Evolutionary conservation across 1,140 invertebrate genomes (phyloP).

Genomic region (Caerostris darwini): DNA sequence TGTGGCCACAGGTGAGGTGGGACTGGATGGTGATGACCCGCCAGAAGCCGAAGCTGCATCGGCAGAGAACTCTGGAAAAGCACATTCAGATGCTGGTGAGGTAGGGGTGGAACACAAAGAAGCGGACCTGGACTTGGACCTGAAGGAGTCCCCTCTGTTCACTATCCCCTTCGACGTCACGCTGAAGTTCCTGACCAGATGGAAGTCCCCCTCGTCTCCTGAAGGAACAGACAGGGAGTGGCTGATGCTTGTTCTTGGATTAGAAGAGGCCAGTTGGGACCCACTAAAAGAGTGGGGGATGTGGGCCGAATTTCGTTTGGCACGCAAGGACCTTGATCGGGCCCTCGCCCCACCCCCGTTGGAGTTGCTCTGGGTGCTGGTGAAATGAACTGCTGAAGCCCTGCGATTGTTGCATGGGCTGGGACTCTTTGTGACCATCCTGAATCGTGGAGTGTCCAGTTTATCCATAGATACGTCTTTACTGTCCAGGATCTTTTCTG

Average conservation of each 20-base stretch:
- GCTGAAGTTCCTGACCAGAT: slow-evolving; percentile 93
- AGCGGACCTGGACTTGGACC: slow-evolving; percentile 83
- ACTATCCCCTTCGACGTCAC: slow-evolving; percentile 92
- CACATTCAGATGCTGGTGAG: slow-evolving; percentile 17
- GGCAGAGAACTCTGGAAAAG: slow-evolving; percentile 52
- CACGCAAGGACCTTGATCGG: slow-evolving; percentile 33
- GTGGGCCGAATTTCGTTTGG: slow-evolving; percentile 39
- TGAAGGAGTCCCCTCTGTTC: slow-evolving; percentile 87
- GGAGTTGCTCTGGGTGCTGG: too few relatives aligned
- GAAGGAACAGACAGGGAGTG: slow-evolving; percentile 73
- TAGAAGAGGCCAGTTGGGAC: background rate
- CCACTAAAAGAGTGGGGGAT: slow-evolving; percentile 50
- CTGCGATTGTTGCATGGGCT: slow-evolving; percentile 6
- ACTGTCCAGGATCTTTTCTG: slow-evolving; percentile 54
- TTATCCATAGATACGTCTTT: background rate
- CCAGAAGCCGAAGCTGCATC: slow-evolving; percentile 79
- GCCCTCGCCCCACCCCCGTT: background rate
- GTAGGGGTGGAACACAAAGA: slow-evolving; percentile 64
- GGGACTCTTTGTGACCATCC: slow-evolving; percentile 57
- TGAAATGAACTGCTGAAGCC: slow-evolving; percentile 55
- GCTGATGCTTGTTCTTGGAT: slow-evolving; percentile 24
- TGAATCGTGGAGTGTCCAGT: slow-evolving; percentile 37
- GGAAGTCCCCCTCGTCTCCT: slow-evolving; percentile 79
- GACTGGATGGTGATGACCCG: slow-evolving; percentile 82
- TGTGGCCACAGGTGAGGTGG: background rate